Evolutionary conservation across 1,140 invertebrate genomes (phyloP).

Genomic region (Hycleus cichorii): DNA sequence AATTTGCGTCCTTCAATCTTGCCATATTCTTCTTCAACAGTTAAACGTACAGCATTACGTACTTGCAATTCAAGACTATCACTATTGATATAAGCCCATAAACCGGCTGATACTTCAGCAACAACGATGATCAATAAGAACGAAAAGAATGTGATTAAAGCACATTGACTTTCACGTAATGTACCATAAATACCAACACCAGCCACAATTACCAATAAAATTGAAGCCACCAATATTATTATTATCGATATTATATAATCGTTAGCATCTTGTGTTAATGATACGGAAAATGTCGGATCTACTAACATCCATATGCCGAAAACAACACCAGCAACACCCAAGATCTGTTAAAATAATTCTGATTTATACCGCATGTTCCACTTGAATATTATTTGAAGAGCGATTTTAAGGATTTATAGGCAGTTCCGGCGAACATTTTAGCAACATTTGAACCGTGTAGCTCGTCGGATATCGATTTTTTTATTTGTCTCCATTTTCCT

Average conservation of each 20-base stretch:
- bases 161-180: constrained; percentile 75
- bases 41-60: constrained; percentile 52
- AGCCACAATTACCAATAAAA: constrained; percentile 74
- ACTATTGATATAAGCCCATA: constrained; percentile 64
- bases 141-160: constrained; percentile 74
- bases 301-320: constrained; percentile 70
- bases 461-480: too few species aligned
- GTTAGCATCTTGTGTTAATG: constrained; percentile 57
- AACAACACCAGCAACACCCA: constrained; percentile 59
- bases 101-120: constrained; percentile 65
- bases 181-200: constrained; percentile 90
- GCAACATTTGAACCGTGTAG: too few species aligned
- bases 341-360: constrained; percentile 51
- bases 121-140: constrained; percentile 68
- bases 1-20: constrained; percentile 51
- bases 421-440: too few species aligned
- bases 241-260: constrained; percentile 66
- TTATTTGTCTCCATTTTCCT: too few species aligned
- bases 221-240: constrained; percentile 69
- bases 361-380: too few species aligned
- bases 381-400: too few species aligned
- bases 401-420: too few species aligned
- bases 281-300: constrained; percentile 65
- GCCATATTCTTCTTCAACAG: constrained; percentile 64
- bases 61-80: constrained; percentile 58